Conservation (phyloP, 92 coral and sea anemone species). For the Diadumene lineata region DNA sequence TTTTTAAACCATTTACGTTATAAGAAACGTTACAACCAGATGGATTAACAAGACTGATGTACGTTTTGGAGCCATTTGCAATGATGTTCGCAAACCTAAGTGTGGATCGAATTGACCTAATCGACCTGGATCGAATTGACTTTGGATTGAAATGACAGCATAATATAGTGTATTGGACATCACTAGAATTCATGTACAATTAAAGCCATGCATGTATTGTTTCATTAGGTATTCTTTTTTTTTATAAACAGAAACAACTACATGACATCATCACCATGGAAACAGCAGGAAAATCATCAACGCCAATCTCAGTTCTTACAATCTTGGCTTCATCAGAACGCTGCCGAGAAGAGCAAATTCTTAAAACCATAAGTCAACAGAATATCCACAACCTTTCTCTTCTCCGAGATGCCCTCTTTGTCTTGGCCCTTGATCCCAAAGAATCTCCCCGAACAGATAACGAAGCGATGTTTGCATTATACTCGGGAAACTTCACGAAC, state of each 20-base stretch:
- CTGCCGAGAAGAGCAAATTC: slow-evolving; percentile 62
- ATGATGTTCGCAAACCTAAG: too few species aligned
- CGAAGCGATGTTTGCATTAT: slow-evolving; percentile 65
- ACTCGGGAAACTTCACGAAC: slow-evolving; percentile 67
- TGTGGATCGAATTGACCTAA: too few species aligned
- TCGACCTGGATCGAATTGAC: too few species aligned
- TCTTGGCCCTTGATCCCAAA: slow-evolving; percentile 58
- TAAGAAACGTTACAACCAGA: too few species aligned
- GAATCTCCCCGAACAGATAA: slow-evolving; percentile 65
- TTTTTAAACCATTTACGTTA: too few species aligned
- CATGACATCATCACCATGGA: slow-evolving; percentile 28
- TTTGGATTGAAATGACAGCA: too few species aligned
- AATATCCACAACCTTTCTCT: slow-evolving; percentile 51
- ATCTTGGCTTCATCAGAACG: slow-evolving; percentile 55
- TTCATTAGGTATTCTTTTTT: background rate
- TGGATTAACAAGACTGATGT: too few species aligned
- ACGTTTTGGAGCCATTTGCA: too few species aligned
- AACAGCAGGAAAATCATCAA: slow-evolving; percentile 10
- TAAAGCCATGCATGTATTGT: background rate
- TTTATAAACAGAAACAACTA: slow-evolving; percentile 44
- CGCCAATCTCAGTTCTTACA: slow-evolving; percentile 45
- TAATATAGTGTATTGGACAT: too few species aligned
- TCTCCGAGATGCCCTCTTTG: slow-evolving; percentile 67
- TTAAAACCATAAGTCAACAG: slow-evolving; percentile 42
- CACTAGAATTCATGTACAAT: too few species aligned